Evolutionary conservation across 1,140 invertebrate genomes (phyloP), one percentile per base, ranked within the genome.

Genomic region (Meloidogyne exigua): DNA sequence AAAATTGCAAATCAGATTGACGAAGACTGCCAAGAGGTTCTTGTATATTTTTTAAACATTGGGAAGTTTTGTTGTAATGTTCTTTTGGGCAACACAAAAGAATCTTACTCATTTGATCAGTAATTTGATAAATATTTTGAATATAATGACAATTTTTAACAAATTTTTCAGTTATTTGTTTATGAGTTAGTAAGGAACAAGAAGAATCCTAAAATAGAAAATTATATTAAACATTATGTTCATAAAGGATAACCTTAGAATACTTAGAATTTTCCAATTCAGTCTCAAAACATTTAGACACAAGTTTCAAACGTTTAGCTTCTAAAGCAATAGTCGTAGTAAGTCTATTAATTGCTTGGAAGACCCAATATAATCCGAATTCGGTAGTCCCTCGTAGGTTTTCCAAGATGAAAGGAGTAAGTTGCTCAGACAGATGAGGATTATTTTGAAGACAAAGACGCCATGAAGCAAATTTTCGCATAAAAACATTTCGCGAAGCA

Each of bases 401-500:
- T 11, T 28, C 36, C 49, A 83, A 76, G 3, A 81, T 72, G n/a
- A 74, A 63, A 21, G 75, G 63, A 9, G 81, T 64, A 23, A 82
- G 74, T 44, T 82, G 81, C 11, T 81, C 64, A 39, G 44, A 15
- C 5, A 79, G 11, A 32, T 82, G 79, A 18, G 39, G 65, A 11
- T 57, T 64, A 11, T 81, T 32, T 15, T 79, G 68, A 57, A n/a
- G n/a, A 0, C 5, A 57, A 1, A 36, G 42, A 26, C 74, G 72
- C 11, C 36, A n/a, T 15, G 65, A 18, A 63, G 80, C 79, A 72
- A 81, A 67, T 18, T 73, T 68, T 28, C 72, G 66, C 21, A 78
- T 44, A 66, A 82, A 71, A 10, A 82, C 76, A 64, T 80, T 82
- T 21, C 81, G 64, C n/a, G 80, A 36, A n/a, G 77, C 79, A 21